These are phyloP conservation scores for Phaenicophaeus curvirostris DNA, from an alignment of 2,797 vertebrate genomes.

Conservation along the genomic window DNA sequence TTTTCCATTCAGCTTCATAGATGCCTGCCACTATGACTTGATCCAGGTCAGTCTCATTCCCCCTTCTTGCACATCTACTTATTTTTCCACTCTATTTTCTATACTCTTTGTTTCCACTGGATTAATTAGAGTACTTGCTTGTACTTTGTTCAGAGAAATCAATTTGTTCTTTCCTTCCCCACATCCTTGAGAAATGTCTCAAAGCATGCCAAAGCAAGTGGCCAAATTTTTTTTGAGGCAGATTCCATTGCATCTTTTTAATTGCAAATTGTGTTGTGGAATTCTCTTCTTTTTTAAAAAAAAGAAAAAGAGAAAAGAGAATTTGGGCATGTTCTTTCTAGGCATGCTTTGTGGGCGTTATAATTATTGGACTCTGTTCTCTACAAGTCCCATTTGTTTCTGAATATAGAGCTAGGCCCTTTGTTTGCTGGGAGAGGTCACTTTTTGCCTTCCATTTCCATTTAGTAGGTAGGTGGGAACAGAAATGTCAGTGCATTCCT, in stretches of 20 bases:
- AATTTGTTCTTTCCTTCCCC: conserved; percentile 46
- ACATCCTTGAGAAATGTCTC: neutral
- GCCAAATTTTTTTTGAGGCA: conserved; percentile 56
- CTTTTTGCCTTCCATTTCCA: conserved; percentile 53
- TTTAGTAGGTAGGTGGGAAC: conserved; percentile 67
- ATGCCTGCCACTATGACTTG: neutral
- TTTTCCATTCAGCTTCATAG: neutral
- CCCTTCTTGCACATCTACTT: neutral
- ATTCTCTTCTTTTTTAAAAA: conserved; percentile 53
- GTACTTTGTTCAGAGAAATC: neutral
- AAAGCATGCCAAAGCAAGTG: neutral
- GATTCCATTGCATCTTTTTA: conserved; percentile 70
- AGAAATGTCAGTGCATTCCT: conserved; percentile 54
- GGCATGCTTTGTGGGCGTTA: conserved; percentile 65
- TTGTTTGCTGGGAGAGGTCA: conserved; percentile 53
- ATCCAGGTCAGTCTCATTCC: neutral
- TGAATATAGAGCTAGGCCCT: conserved; percentile 55
- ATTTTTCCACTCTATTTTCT: conserved; percentile 25
- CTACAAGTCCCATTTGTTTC: conserved; percentile 67
- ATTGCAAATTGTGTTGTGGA: conserved; percentile 70
- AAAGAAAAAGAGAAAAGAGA: conserved; percentile 26
- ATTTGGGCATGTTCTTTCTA: conserved; percentile 35
- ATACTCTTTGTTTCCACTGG: conserved; percentile 26
- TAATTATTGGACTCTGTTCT: conserved; percentile 65
- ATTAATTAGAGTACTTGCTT: neutral